These are phyloP conservation scores for Morone chrysops DNA, from an alignment of 2,113 vertebrate genomes.

Conservation along the genomic window DNA sequence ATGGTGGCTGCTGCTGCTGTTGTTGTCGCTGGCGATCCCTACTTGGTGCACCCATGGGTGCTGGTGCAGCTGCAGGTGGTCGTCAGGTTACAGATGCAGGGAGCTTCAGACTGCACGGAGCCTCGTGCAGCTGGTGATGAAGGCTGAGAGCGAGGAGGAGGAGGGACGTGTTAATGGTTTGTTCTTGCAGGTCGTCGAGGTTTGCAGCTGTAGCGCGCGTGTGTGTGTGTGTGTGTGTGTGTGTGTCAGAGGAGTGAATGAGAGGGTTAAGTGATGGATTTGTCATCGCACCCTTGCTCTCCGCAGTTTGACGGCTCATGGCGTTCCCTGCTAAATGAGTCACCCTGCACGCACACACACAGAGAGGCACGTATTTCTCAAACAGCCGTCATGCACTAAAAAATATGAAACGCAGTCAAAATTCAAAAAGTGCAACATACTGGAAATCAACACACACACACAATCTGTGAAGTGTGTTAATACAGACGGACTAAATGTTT, in stretches of 20 bases:
- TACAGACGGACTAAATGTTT: slow-evolving; percentile 12
- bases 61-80: slow-evolving; percentile 54
- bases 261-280: slow-evolving; percentile 77
- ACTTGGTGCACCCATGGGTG: slow-evolving; percentile 26
- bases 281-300: slow-evolving; percentile 63
- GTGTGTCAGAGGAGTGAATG: slow-evolving; percentile 59
- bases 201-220: slow-evolving; percentile 33
- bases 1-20: background rate
- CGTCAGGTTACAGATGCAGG: slow-evolving; percentile 34
- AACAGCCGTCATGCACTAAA: background rate
- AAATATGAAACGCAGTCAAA: slow-evolving; percentile 3
- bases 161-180: background rate
- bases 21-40: background rate
- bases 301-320: slow-evolving; percentile 49
- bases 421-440: background rate
- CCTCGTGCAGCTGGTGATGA: slow-evolving; percentile 42
- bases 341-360: slow-evolving; percentile 26
- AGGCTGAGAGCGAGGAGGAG: background rate
- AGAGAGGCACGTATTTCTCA: slow-evolving; percentile 20
- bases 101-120: slow-evolving; percentile 35
- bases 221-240: background rate
- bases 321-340: slow-evolving; percentile 48
- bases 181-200: slow-evolving; percentile 6
- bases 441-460: background rate
- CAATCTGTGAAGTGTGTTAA: background rate